phyloP scores from a whole-genome alignment of 2,113 vertebrate genomes.

The Acanthisitta chloris region DNA sequence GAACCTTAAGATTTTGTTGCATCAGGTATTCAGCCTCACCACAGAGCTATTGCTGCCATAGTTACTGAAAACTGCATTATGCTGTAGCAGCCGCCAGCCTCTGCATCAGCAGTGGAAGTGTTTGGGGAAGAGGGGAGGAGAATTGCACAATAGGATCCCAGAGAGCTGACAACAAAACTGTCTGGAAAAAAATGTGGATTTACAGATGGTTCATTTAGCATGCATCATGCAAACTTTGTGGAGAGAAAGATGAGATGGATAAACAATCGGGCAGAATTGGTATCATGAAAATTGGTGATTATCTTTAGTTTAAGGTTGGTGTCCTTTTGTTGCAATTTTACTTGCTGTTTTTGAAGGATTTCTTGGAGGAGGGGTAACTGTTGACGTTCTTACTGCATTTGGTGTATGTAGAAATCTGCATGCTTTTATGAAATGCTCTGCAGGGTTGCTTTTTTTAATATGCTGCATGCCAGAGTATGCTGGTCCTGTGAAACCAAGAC shows the following conservation, averaged over 20 bases:
- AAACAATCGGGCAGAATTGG: not conserved
- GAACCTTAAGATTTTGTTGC: constrained; percentile 32
- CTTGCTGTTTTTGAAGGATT: constrained; percentile 2
- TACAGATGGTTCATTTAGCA: constrained; percentile 12
- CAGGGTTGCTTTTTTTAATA: not conserved
- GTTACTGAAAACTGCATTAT: constrained; percentile 63
- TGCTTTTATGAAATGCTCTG: not conserved
- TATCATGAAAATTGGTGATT: not conserved
- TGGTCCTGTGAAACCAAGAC: not conserved
- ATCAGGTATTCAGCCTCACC: constrained; percentile 21
- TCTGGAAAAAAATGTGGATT: constrained; percentile 24
- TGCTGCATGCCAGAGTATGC: not conserved
- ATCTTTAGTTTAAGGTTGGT: constrained; percentile 1
- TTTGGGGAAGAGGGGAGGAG: constrained; percentile 43
- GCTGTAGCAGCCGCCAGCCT: constrained; percentile 65
- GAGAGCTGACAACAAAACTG: constrained; percentile 32
- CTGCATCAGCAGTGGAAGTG: constrained; percentile 44
- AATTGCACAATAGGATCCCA: constrained; percentile 41
- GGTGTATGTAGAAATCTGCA: not conserved
- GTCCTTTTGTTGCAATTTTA: not conserved
- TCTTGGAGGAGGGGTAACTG: not conserved
- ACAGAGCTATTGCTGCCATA: constrained; percentile 47
- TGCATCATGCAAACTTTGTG: not conserved
- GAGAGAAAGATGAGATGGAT: constrained; percentile 14
- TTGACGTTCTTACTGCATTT: constrained; percentile 14